Evolutionary conservation across 2,113 vertebrate species (phyloP).

Genomic region (Emydura subglobosa): DNA sequence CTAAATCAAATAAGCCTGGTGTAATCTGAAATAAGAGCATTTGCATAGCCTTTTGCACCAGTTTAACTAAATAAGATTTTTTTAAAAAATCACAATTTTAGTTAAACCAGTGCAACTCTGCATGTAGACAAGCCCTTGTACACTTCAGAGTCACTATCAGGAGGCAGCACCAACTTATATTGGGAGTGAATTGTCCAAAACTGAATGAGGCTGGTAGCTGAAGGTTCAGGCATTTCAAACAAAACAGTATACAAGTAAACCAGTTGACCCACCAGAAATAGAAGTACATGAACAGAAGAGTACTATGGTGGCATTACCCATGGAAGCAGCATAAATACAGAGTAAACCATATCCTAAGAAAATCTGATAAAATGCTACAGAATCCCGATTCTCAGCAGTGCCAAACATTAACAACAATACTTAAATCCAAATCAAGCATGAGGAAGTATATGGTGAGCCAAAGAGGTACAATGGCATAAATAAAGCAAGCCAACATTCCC

Average conservation of each 20-base stretch:
- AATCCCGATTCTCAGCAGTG: background rate
- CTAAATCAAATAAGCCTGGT: background rate
- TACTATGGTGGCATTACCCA: constrained; percentile 12
- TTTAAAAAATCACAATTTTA: fast-evolving
- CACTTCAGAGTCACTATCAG: constrained; percentile 11
- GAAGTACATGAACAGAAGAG: background rate
- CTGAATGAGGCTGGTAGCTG: constrained; percentile 18
- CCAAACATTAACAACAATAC: background rate
- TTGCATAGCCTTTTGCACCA: background rate
- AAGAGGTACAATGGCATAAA: background rate
- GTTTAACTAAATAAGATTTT: background rate
- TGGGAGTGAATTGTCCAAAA: constrained; percentile 24
- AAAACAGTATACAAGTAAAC: background rate
- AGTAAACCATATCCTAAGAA: background rate
- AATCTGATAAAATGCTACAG: background rate
- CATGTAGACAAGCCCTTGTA: background rate
- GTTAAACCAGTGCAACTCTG: background rate
- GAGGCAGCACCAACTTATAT: constrained; percentile 12
- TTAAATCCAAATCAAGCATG: background rate
- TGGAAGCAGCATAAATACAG: background rate
- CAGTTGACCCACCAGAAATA: background rate
- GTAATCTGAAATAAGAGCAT: constrained; percentile 14
- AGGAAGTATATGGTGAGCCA: background rate
- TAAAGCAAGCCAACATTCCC: background rate
- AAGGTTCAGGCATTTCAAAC: constrained; percentile 5